phyloP scores from a whole-genome alignment of 2,888 invertebrate species.

The Petrolisthes cinctipes region DNA sequence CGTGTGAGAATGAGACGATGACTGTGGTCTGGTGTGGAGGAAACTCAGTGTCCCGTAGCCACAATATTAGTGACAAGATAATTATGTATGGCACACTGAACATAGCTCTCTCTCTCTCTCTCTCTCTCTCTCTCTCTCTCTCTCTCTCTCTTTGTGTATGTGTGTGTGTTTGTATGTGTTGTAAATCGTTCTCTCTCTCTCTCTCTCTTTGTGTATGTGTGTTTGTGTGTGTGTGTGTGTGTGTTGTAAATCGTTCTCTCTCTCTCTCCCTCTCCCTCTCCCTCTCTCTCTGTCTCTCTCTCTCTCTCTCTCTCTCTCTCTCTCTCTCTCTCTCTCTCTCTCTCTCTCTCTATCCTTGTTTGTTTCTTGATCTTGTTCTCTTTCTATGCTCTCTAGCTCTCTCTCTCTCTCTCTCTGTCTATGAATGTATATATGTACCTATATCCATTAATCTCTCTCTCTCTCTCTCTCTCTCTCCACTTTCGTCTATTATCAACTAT shows the following conservation, averaged over 20 bases:
- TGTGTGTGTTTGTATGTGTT: neutral
- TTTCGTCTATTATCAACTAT: neutral
- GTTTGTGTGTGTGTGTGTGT: neutral
- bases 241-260: neutral
- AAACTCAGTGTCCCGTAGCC: neutral
- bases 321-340: conserved; percentile 22
- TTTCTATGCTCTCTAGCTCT: conserved; percentile 8
- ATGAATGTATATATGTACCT: neutral
- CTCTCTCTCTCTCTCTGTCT: conserved; percentile 20
- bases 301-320: neutral
- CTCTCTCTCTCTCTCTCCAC: conserved; percentile 16
- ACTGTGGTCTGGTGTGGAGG: too few relatives aligned
- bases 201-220: neutral
- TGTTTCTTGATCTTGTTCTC: neutral
- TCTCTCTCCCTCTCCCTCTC: neutral
- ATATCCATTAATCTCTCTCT: neutral
- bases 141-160: neutral
- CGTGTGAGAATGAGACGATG: too few relatives aligned
- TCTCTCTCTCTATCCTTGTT: conserved; percentile 4
- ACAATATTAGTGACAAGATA: too few relatives aligned
- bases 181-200: neutral
- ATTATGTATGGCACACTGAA: too few relatives aligned
- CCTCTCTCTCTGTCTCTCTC: conserved; percentile 23
- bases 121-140: neutral
- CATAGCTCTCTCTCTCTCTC: neutral